Evolutionary conservation across 2,888 invertebrate genomes (phyloP), one percentile per base, ranked within the genome.

Genomic region (Netelia virgata): DNA sequence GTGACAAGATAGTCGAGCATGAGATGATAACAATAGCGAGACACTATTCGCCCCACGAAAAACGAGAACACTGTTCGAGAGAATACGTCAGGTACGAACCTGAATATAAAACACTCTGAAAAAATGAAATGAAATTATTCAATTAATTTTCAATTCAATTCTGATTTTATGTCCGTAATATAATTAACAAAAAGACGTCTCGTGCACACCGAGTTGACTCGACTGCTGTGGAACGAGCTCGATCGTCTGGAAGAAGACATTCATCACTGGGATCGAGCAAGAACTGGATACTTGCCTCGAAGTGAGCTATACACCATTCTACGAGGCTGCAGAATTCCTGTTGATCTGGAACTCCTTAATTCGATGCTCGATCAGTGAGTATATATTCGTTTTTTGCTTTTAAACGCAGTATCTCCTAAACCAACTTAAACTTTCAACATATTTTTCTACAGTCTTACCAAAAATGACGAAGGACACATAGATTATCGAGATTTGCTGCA

Each of bases 11-110:
- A 93, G 96, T 96, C 0, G 97, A 97, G 90, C 97, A 98, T 86
- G 97, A 98, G 94, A 96, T 97, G 91, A 94, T 97, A 3, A 97
- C 97, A 0, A 94, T 97, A 10, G 96, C 96, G 14, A 95, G 98
- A 86, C 94, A 95, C 87, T 97, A 97, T 93, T 96, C 96, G 0
- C 96, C 96, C 0, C 95, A 95, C 87, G 94, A 95, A 87, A 93
- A 94, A 47, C 94, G 94, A 78, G 89, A 90, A 74, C 74, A 78
- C 3, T 82, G 80, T 50, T 87, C 89, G 0, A 89, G 92, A 36
- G 92, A 93, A 86, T 91, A 91, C 68, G 89, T 93, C 14, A 93
- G 93, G 94, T 93, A 81, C 57, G 70, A 68, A 50, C 28, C 47
- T 69, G 63, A 57, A 55, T 70, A 82, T 18, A n/a, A 20, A 50